A percentile compares a stretch with the other conserved stretches of the same genome.
Conservation (phyloP, 2,888 invertebrate genomes). For the Oligia strigilis region DNA sequence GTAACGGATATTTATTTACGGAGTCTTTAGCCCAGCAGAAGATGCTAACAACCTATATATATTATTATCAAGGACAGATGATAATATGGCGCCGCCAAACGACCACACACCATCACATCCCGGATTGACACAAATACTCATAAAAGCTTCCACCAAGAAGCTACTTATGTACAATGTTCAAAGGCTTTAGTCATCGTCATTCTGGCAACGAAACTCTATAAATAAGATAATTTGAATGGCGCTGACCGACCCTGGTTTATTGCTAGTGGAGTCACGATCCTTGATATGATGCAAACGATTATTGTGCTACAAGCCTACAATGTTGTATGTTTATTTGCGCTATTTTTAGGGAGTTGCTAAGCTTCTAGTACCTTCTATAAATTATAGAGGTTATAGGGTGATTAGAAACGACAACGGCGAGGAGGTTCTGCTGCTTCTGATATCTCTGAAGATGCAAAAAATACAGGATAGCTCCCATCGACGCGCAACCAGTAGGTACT, state of each 20-base stretch:
- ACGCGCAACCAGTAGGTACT: too few relatives aligned
- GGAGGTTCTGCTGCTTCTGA: not conserved
- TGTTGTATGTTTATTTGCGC: conserved; percentile 14
- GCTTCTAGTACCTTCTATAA: not conserved
- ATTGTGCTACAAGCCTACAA: not conserved
- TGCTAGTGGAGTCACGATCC: conserved; percentile 64
- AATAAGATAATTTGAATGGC: conserved; percentile 70
- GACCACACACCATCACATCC: conserved; percentile 34
- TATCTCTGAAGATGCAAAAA: not conserved
- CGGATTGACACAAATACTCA: conserved; percentile 8
- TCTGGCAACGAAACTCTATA: conserved; percentile 50
- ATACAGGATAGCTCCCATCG: too few relatives aligned
- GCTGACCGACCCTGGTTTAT: conserved; percentile 50
- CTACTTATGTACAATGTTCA: not conserved
- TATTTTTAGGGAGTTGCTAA: conserved; percentile 22
- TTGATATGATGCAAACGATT: conserved; percentile 54
- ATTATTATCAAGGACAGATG: not conserved
- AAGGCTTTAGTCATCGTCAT: conserved; percentile 38
- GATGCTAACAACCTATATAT: not conserved
- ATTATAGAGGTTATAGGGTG: not conserved
- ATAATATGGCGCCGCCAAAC: not conserved
- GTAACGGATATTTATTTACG: not conserved
- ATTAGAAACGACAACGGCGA: not conserved
- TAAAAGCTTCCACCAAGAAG: not conserved
- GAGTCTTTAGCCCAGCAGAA: not conserved